Evolutionary conservation across 2,113 vertebrate species (phyloP).

Genomic region (Philantomba maxwellii): DNA sequence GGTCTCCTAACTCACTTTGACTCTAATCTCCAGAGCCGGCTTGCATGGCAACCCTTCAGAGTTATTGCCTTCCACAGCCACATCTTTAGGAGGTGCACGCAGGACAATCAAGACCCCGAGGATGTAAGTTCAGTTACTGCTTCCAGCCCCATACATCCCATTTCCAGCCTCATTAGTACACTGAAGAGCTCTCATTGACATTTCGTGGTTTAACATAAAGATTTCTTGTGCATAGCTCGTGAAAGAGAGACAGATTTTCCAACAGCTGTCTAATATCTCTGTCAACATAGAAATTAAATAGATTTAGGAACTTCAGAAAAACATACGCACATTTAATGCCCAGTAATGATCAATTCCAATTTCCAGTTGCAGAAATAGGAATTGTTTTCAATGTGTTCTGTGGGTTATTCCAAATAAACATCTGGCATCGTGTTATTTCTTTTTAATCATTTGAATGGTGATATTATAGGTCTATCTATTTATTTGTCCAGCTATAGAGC

Average conservation of each 20-base stretch:
- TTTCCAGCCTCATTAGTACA: conserved; percentile 64
- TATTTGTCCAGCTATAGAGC: conserved; percentile 58
- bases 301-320: conserved; percentile 80
- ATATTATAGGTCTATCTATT: conserved; percentile 56
- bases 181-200: conserved; percentile 75
- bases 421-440: conserved; percentile 74
- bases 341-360: conserved; percentile 80
- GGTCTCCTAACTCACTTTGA: neutral
- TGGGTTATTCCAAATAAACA: conserved; percentile 77
- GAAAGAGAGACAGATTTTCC: conserved; percentile 81
- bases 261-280: conserved; percentile 84
- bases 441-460: conserved; percentile 66
- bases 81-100: neutral
- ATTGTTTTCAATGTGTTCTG: conserved; percentile 76
- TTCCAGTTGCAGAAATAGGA: conserved; percentile 77
- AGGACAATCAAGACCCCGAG: conserved; percentile 7
- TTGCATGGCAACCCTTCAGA: neutral
- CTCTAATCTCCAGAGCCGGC: neutral
- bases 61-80: neutral
- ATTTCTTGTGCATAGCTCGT: conserved; percentile 72
- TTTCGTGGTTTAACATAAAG: conserved; percentile 75
- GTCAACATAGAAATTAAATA: conserved; percentile 83
- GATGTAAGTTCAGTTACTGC: conserved; percentile 63
- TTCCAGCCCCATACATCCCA: conserved; percentile 45
- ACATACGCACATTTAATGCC: conserved; percentile 75